Percentiles rank a stretch among this genome's conserved stretches.
Evolutionary conservation across 2,113 vertebrate species (phyloP).

Genomic region (Urocolius indicus): DNA sequence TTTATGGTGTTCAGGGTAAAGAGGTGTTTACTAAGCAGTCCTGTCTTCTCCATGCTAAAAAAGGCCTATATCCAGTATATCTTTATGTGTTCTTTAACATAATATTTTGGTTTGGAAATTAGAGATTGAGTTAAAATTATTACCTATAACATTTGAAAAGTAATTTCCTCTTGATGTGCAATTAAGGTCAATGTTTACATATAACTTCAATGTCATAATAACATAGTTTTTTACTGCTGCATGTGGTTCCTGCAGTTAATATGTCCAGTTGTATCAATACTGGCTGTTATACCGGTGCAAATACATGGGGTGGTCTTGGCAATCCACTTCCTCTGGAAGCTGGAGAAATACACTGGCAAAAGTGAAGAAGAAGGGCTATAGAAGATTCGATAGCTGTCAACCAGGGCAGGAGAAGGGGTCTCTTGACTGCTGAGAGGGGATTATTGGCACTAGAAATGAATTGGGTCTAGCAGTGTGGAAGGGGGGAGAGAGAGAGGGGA

Average conservation of each 20-base stretch:
- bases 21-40: neutral
- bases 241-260: slow-evolving; percentile 36
- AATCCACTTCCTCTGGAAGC: neutral
- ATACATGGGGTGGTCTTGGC: neutral
- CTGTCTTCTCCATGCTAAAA: neutral
- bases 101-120: slow-evolving; percentile 30
- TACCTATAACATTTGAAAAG: slow-evolving; percentile 51
- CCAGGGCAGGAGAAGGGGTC: neutral
- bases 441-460: neutral
- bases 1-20: neutral
- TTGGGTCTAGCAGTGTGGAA: neutral
- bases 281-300: neutral
- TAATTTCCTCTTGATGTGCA: slow-evolving; percentile 56
- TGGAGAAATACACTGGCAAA: neutral
- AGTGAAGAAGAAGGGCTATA: neutral
- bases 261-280: slow-evolving; percentile 40
- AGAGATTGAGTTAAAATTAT: slow-evolving; percentile 24
- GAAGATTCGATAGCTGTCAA: neutral
- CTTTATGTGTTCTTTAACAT: neutral
- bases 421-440: neutral
- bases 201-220: slow-evolving; percentile 42
- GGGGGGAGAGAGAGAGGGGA: neutral
- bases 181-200: slow-evolving; percentile 50
- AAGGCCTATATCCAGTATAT: neutral
- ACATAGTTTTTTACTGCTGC: slow-evolving; percentile 19